Evolutionary conservation across 2,888 invertebrate species (phyloP).

Genomic region (Drosophila nigricruria): DNA sequence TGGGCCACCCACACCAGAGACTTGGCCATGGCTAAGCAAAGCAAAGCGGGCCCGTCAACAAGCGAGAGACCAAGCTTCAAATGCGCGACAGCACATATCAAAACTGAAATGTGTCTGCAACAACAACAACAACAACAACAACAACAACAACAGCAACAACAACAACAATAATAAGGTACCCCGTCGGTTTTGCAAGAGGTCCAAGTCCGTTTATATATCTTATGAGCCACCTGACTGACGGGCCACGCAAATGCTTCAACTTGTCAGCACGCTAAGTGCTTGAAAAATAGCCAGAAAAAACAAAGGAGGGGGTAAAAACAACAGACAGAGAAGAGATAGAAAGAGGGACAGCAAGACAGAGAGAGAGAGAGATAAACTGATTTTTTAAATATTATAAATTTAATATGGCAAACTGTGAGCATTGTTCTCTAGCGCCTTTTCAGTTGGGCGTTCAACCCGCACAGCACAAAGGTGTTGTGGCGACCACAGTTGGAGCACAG

Average conservation of each 20-base stretch:
- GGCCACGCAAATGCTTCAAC: constrained; percentile 78
- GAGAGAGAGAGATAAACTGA: constrained; percentile 20
- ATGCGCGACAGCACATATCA: constrained; percentile 77
- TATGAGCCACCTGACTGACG: constrained; percentile 69
- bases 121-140: constrained; percentile 44
- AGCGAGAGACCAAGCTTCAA: constrained; percentile 68
- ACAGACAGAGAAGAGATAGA: background rate
- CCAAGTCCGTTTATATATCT: constrained; percentile 62
- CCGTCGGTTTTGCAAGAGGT: constrained; percentile 57
- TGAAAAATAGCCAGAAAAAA: constrained; percentile 58
- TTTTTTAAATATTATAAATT: constrained; percentile 61
- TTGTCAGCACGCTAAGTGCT: constrained; percentile 82
- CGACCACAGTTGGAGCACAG: constrained; percentile 35
- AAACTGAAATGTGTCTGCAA: constrained; percentile 66
- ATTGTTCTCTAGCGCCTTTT: constrained; percentile 77
- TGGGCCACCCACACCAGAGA: constrained; percentile 77
- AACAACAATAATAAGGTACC: constrained; percentile 48
- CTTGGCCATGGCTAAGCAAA: constrained; percentile 55
- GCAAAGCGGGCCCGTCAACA: constrained; percentile 69
- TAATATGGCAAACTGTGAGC: constrained; percentile 54
- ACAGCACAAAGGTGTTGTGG: constrained; percentile 53
- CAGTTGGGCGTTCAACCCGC: constrained; percentile 78
- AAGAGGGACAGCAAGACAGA: background rate
- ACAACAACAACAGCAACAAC: constrained; percentile 33
- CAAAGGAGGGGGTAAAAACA: constrained; percentile 19